These are phyloP conservation scores for Hyperoplus lanceolatus DNA, from an alignment of 2,797 vertebrate species.

Conservation along the genomic window DNA sequence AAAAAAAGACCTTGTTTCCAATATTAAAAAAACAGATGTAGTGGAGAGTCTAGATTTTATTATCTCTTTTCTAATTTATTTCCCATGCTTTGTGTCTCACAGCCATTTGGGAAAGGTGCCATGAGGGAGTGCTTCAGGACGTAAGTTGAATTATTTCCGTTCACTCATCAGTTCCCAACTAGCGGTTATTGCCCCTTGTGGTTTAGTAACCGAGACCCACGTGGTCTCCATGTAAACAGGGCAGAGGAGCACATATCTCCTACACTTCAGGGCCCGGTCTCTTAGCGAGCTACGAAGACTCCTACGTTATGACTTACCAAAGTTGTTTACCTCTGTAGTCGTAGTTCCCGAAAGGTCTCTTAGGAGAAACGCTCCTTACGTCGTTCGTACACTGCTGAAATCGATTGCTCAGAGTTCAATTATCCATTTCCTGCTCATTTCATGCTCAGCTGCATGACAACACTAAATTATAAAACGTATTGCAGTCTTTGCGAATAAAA, in stretches of 20 bases:
- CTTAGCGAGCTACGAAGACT: no score
- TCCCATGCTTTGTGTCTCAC: slow-evolving; percentile 56
- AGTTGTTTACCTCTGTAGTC: no score
- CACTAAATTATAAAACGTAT: no score
- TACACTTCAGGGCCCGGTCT: not conserved
- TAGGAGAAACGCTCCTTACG: no score
- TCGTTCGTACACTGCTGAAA: no score
- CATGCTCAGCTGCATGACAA: no score
- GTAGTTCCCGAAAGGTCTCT: no score
- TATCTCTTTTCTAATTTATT: not conserved
- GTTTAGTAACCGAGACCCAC: not conserved
- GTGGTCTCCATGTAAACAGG: slow-evolving; percentile 42
- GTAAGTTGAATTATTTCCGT: slow-evolving; percentile 85
- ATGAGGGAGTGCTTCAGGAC: slow-evolving; percentile 98
- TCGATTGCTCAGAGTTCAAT: no score
- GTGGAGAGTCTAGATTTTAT: not conserved
- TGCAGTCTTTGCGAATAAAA: no score
- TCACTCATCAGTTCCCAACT: slow-evolving; percentile 20
- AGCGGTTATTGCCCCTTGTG: slow-evolving; percentile 31
- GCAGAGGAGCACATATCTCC: not conserved
- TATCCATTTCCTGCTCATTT: no score
- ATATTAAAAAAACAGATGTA: rapidly evolving
- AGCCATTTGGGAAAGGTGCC: slow-evolving; percentile 96
- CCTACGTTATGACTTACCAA: no score
- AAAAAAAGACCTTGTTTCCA: not conserved